Conservation (phyloP, 2,888 invertebrate genomes). For the Agrotis exclamationis region DNA sequence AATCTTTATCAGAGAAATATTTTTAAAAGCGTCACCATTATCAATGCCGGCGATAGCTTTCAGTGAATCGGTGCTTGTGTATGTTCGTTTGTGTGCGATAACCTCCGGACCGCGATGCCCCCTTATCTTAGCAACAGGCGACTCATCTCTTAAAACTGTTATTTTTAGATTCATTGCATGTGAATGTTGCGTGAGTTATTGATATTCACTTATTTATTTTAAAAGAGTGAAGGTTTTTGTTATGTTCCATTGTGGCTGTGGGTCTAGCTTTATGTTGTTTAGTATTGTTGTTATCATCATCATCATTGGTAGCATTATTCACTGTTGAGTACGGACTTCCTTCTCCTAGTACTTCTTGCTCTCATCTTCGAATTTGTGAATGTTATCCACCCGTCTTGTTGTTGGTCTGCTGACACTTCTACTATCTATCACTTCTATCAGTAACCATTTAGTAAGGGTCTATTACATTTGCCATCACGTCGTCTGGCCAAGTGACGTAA, state of each 20-base stretch:
- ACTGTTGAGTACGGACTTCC: no score
- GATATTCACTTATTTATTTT: background rate
- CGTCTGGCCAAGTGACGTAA: no score
- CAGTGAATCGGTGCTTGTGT: slow-evolving; percentile 59
- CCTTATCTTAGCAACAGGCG: slow-evolving; percentile 55
- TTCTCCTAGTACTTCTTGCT: no score
- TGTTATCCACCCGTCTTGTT: no score
- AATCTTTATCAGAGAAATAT: slow-evolving; percentile 49
- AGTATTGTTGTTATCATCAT: no score
- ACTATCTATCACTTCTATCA: no score
- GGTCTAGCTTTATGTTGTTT: background rate
- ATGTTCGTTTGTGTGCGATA: slow-evolving; percentile 60
- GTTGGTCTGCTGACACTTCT: no score
- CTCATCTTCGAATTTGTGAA: no score
- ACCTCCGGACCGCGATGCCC: slow-evolving; percentile 52
- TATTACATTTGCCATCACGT: no score
- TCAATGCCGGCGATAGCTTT: slow-evolving; percentile 50
- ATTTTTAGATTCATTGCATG: slow-evolving; percentile 58
- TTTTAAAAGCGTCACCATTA: slow-evolving; percentile 47
- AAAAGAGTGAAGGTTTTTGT: background rate
- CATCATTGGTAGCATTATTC: no score
- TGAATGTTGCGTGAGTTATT: slow-evolving; percentile 24
- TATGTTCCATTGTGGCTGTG: background rate
- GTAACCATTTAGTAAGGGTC: no score
- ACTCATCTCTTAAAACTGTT: slow-evolving; percentile 58